Evolutionary conservation across 2,113 vertebrate species (phyloP), one percentile per base, ranked within the genome.

Genomic region (Amphilophus citrinellus): DNA sequence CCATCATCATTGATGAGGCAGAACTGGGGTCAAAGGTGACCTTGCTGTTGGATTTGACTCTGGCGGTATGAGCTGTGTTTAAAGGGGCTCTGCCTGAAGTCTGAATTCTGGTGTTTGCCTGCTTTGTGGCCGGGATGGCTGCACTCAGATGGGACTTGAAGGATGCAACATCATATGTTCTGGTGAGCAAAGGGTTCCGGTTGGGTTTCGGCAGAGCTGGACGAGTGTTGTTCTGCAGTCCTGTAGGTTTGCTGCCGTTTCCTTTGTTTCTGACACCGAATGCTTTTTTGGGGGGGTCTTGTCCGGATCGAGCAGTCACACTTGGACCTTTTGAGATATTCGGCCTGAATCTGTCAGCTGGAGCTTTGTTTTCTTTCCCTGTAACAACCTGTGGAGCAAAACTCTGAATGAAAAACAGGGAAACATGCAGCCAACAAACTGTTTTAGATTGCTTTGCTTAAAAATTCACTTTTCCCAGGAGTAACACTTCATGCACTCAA

Each of bases 361-460:
- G 79, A 53, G 30, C 56, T 24, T 77, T 63, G 75, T 95, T 96
- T 73, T 96, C 96, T 73, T 96, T 96, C 47, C 71, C 94, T 2
- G 4, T 63, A 50, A 32, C 18, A 60, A 61, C 53, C 95, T 96
- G 84, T 58, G 11, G 75, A 83, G 82, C 3, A 87, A 80, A 71
- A 17, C 15, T 24, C 37, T 0, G 14, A 68, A 47, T 68, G 7
- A 57, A 57, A 27, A 30, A 62, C 32, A 10, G 18, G 18, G 13
- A 60, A 50, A 50, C 44, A 50, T 5, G 9, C 42, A 30, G 65
- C 42, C 42, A 71, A 50, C 42, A 50, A 47, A 68, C 22, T 71
- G 42, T 50, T 18, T 11, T 11, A 30, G 6, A 53, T n/a, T 32
- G 44, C 0, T 73, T 53, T 73, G 50, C 53, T 68, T 68, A 47